phyloP scores from a whole-genome alignment of 2,888 invertebrate genomes.

The Philonicus albiceps region DNA sequence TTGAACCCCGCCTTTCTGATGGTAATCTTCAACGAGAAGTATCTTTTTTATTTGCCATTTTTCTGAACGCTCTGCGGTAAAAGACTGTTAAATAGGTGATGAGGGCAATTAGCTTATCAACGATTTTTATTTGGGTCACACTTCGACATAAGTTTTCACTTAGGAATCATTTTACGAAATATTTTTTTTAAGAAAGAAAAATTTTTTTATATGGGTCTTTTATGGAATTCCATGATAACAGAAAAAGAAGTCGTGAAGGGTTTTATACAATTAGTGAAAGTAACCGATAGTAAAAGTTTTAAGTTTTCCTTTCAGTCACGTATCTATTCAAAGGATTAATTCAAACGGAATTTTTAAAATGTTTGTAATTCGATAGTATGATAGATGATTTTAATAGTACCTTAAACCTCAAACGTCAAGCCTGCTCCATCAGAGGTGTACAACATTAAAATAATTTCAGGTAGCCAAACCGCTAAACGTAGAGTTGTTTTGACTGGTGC shows the following conservation, averaged over 20 bases:
- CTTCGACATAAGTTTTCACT: conserved; percentile 18
- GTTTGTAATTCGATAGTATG: background rate
- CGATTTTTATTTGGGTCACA: background rate
- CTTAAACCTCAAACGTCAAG: background rate
- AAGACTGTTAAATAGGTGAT: background rate
- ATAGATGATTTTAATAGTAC: background rate
- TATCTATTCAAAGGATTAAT: background rate
- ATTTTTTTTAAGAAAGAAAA: background rate
- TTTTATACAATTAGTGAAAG: background rate
- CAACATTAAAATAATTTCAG: background rate
- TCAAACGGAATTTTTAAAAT: background rate
- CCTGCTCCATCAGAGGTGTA: background rate
- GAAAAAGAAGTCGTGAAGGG: background rate
- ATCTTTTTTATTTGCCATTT: background rate
- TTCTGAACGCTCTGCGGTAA: background rate
- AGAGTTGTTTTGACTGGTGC: background rate
- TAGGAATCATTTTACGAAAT: background rate
- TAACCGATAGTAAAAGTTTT: background rate
- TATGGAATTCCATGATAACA: background rate
- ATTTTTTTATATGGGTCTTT: background rate
- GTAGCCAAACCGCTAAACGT: background rate
- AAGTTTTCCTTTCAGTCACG: background rate
- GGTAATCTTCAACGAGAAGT: background rate
- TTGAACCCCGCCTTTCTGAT: background rate
- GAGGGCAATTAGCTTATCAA: conserved; percentile 20